Evolutionary conservation across 35 echinoderm and acorn worm genomes (phyloP).

Genomic region (Diadema setosum): DNA sequence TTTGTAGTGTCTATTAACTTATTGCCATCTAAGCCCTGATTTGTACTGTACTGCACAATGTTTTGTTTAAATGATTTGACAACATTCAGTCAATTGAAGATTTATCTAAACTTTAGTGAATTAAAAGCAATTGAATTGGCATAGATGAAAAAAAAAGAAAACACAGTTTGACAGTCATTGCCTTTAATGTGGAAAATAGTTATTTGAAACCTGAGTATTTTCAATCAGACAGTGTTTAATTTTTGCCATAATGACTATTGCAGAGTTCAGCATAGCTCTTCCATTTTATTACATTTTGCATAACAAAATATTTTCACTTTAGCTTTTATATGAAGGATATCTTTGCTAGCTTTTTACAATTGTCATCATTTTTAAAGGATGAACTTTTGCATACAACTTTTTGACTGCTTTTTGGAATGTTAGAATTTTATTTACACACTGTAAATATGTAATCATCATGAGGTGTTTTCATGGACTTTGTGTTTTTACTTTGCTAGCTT

Average conservation of each 20-base stretch:
- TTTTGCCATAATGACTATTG: conserved; percentile 21
- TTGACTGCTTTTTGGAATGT: not conserved
- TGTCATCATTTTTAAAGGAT: conserved; percentile 17
- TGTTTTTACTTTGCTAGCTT: too few relatives aligned
- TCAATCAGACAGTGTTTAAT: not conserved
- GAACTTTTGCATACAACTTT: conserved; percentile 7
- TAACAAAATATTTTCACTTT: conserved; percentile 28
- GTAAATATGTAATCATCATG: conserved; percentile 1
- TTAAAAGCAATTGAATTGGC: too few relatives aligned
- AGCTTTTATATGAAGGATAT: conserved; percentile 25
- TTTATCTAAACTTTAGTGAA: too few relatives aligned
- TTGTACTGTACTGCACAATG: too few relatives aligned
- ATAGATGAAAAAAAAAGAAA: not conserved
- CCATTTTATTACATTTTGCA: conserved; percentile 23
- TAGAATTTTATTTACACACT: not conserved
- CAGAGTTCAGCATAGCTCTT: conserved; percentile 34
- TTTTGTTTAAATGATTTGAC: too few relatives aligned
- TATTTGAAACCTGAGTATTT: not conserved
- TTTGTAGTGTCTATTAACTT: conserved; percentile 21
- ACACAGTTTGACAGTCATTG: not conserved
- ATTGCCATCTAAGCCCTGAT: conserved; percentile 1
- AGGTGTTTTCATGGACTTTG: too few relatives aligned
- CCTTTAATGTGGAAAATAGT: not conserved
- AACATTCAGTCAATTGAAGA: too few relatives aligned
- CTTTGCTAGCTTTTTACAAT: conserved; percentile 14